Conservation (phyloP, 2,113 vertebrate species). For the Tragelaphus buxtoni region DNA sequence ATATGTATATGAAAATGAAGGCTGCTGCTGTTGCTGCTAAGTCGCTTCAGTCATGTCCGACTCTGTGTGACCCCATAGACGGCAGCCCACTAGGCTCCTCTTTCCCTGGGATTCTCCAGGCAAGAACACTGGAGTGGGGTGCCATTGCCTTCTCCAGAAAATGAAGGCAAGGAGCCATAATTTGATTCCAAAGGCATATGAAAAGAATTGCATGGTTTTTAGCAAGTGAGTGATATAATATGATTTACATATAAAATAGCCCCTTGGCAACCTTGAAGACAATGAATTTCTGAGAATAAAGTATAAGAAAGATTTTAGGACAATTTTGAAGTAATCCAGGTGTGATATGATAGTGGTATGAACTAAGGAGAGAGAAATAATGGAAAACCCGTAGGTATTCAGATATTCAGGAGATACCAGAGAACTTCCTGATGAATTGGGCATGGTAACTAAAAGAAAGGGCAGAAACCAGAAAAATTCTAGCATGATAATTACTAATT, state of each 20-base stretch:
- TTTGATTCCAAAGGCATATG: background rate
- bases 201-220: background rate
- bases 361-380: background rate
- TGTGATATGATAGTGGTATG: background rate
- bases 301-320: background rate
- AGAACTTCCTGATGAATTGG: background rate
- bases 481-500: background rate
- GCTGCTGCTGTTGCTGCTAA: too few species aligned
- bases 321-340: background rate
- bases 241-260: background rate
- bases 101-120: too few species aligned
- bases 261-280: background rate
- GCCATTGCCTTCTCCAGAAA: background rate
- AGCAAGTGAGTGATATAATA: background rate
- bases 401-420: background rate
- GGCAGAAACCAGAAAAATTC: background rate
- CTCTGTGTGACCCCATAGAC: too few species aligned
- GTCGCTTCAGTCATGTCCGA: fast-evolving
- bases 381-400: background rate
- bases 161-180: background rate
- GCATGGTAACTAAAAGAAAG: background rate
- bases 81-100: too few species aligned
- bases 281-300: background rate
- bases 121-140: too few species aligned
- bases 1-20: too few species aligned